These are phyloP conservation scores for Pachypanchax playfairii DNA, from an alignment of 2,113 vertebrate genomes.

Conservation along the genomic window DNA sequence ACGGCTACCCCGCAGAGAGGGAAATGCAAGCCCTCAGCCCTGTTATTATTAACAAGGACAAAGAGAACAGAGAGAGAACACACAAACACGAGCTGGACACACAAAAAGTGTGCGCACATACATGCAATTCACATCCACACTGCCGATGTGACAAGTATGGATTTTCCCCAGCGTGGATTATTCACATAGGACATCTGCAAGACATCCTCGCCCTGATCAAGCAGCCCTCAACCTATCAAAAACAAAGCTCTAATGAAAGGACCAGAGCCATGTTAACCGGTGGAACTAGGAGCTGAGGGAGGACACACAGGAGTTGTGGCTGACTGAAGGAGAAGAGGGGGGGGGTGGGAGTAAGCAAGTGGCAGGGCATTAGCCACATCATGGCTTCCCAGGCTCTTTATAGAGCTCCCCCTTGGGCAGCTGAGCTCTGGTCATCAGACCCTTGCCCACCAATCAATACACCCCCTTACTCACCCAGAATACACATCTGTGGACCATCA, in stretches of 20 bases:
- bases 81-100: slow-evolving; percentile 68
- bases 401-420: slow-evolving; percentile 64
- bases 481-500: slow-evolving; percentile 72
- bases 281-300: slow-evolving; percentile 54
- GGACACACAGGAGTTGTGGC: slow-evolving; percentile 60
- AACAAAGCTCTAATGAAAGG: slow-evolving; percentile 73
- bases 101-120: slow-evolving; percentile 42
- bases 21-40: slow-evolving; percentile 82
- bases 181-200: slow-evolving; percentile 82
- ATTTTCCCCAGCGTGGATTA: slow-evolving; percentile 79
- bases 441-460: slow-evolving; percentile 75
- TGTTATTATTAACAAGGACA: slow-evolving; percentile 90
- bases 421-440: slow-evolving; percentile 67
- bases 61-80: slow-evolving; percentile 74
- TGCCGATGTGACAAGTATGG: slow-evolving; percentile 83
- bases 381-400: slow-evolving; percentile 75
- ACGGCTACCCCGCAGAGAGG: slow-evolving; percentile 82
- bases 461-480: slow-evolving; percentile 52
- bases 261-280: slow-evolving; percentile 58
- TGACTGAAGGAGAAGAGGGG: slow-evolving; percentile 54
- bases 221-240: slow-evolving; percentile 63
- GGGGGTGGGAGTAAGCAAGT: slow-evolving; percentile 60
- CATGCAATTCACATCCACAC: slow-evolving; percentile 37
- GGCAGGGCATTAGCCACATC: slow-evolving; percentile 81
- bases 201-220: slow-evolving; percentile 65